Base-by-base conservation (phyloP, 35 echinoderm and acorn worm genomes). In the Apostichopus californicus region DNA sequence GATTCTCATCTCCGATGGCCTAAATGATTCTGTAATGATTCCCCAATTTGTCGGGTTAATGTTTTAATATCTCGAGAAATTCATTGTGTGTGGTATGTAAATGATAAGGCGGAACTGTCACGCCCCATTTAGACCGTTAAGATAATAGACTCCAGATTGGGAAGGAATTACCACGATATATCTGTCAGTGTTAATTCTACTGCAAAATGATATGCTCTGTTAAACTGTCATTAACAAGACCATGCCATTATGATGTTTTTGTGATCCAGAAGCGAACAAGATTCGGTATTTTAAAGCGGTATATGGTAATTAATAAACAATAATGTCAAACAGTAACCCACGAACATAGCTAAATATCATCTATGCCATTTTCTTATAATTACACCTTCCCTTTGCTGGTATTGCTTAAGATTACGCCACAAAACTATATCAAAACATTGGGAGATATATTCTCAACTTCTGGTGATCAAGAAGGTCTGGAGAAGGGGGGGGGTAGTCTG, bases 21-120 rank as follows among this genome's bases (percentile, higher is more conserved):
- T 52, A 58, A 85, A 85, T 85, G 81, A 85, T 85, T n/a, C 22
- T 85, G 81, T 85, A 85, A 85, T 59, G 81, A 85, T 56, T 59
- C 55, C 34, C 57, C 81, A 85, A 85, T 85, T 85, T 85, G 81
- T 60, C 55, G 81, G 57, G 55, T 56, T 85, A 58, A 85, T 22
- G 57, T 85, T 57, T 85, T 85, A 85, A 85, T 85, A 85, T 85
- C 57, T 17, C 81, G 57, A 6, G 55, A 85, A 58, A 54, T 85
- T 85, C 81, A 17, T 58, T 13, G 54, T 85, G 81, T 85, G 81
- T 85, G 81, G 81, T 85, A 20, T 23, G 18, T 20, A 85, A 25
- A n/a, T 85, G 55, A 83, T 59, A n/a, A 85, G 14, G 22, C 20
- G 57, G 54, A 85, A 85, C 81, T 75, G 71, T 85, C 81, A 85